Conservation (phyloP, 2,888 invertebrate species). For the Caenorhabditis becei region DNA sequence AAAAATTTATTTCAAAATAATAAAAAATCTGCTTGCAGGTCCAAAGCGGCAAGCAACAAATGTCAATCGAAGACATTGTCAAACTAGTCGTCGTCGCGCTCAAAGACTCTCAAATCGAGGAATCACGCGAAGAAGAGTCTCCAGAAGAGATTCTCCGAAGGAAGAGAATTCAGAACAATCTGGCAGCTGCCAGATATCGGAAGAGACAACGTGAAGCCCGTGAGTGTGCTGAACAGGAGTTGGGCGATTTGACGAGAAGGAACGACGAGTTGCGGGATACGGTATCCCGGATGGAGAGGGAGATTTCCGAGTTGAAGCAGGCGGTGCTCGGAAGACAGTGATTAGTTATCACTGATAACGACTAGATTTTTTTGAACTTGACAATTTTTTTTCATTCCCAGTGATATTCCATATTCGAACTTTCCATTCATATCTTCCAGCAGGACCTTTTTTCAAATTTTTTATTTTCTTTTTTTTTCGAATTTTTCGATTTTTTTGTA, state of each 20-base stretch:
- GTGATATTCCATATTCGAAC: not conserved
- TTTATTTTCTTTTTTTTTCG: no score
- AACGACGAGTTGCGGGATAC: constrained; percentile 69
- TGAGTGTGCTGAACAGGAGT: constrained; percentile 66
- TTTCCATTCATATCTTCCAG: constrained; percentile 9
- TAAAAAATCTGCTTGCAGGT: constrained; percentile 31
- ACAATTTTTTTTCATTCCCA: constrained; percentile 22
- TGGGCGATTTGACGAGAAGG: constrained; percentile 63
- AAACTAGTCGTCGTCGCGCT: constrained; percentile 75
- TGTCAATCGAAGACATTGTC: constrained; percentile 75
- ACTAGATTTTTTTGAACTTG: not conserved
- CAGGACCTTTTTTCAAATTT: no score
- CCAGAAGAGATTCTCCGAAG: constrained; percentile 76
- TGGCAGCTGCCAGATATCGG: constrained; percentile 78
- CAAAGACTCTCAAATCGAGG: constrained; percentile 68
- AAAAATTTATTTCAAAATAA: no score
- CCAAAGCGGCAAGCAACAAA: constrained; percentile 38
- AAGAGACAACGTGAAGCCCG: constrained; percentile 75
- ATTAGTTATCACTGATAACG: not conserved
- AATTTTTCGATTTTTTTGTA: constrained; percentile 14
- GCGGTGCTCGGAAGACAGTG: constrained; percentile 53
- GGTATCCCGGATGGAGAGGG: constrained; percentile 61
- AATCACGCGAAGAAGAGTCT: constrained; percentile 56
- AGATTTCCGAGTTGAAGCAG: constrained; percentile 60
- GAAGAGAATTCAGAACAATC: constrained; percentile 78